Evolutionary conservation across 1,140 invertebrate genomes (phyloP).

Genomic region (Eupristina koningsbergeri): DNA sequence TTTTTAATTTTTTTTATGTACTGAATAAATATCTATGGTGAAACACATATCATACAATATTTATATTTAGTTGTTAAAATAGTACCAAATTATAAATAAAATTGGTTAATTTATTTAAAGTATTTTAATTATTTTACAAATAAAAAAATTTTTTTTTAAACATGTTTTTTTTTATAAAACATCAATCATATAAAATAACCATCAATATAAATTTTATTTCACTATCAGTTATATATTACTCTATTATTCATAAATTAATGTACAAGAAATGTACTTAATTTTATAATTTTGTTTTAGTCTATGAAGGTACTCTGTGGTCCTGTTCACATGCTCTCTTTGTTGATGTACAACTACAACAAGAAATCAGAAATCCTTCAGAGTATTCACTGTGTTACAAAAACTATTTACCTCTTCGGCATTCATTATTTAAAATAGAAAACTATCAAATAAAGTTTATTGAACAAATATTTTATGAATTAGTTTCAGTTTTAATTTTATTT

Average conservation of each 20-base stretch:
- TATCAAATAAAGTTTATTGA: slow-evolving; percentile 46
- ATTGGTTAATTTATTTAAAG: too few relatives aligned
- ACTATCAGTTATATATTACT: too few relatives aligned
- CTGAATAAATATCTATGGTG: too few relatives aligned
- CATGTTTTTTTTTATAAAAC: too few relatives aligned
- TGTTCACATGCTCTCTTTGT: slow-evolving; percentile 73
- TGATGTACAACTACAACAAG: slow-evolving; percentile 67
- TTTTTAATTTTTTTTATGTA: not conserved
- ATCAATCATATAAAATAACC: too few relatives aligned
- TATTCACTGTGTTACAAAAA: slow-evolving; percentile 70
- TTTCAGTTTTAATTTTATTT: slow-evolving; percentile 72
- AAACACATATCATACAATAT: too few relatives aligned
- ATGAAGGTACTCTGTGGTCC: slow-evolving; percentile 73
- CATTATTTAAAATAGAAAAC: slow-evolving; percentile 65
- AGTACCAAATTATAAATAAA: too few relatives aligned
- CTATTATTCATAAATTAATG: too few relatives aligned
- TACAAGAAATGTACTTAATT: not conserved
- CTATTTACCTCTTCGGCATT: slow-evolving; percentile 75
- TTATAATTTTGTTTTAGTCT: slow-evolving; percentile 60
- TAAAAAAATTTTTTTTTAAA: too few relatives aligned
- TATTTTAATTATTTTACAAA: too few relatives aligned
- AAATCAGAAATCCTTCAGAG: slow-evolving; percentile 55
- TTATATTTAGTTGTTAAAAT: too few relatives aligned
- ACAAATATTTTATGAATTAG: slow-evolving; percentile 74
- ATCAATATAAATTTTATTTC: too few relatives aligned